Evolutionary conservation across 2,888 invertebrate genomes (phyloP).

Genomic region (Drosophila kuntzei): DNA sequence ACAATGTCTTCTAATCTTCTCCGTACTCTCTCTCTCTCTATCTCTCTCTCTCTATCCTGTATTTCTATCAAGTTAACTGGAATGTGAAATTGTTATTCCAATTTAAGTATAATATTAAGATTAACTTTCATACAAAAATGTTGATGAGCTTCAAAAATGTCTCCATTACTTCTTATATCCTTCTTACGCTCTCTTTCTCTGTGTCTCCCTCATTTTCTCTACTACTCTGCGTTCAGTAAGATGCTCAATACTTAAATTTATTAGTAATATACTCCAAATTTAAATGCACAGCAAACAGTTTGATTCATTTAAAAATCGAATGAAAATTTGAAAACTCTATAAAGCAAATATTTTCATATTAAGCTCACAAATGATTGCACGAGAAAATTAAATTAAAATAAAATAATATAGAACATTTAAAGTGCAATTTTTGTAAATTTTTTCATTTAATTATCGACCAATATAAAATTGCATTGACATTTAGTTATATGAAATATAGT

Average conservation of each 20-base stretch:
- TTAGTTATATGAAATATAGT: neutral
- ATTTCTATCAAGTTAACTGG: neutral
- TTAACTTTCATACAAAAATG: neutral
- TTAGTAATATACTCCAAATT: too few relatives aligned
- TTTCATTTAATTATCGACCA: neutral
- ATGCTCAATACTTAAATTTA: neutral
- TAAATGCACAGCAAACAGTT: neutral
- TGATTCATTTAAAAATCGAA: neutral
- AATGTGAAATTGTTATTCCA: neutral
- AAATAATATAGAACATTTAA: neutral
- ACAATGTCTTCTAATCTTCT: neutral
- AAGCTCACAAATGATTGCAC: neutral
- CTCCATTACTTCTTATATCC: neutral
- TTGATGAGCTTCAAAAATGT: neutral
- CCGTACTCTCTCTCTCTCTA: neutral
- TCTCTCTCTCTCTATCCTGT: neutral
- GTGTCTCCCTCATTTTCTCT: neutral
- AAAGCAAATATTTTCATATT: neutral
- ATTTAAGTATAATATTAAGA: neutral
- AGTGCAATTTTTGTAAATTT: too few relatives aligned
- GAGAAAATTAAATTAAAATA: neutral
- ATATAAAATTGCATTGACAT: neutral
- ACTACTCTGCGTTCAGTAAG: neutral
- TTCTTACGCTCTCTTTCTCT: neutral
- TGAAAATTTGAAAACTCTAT: neutral